Evolutionary conservation across 64 coral and sea anemone genomes (phyloP).

Genomic region (Actinia tenebrosa): DNA sequence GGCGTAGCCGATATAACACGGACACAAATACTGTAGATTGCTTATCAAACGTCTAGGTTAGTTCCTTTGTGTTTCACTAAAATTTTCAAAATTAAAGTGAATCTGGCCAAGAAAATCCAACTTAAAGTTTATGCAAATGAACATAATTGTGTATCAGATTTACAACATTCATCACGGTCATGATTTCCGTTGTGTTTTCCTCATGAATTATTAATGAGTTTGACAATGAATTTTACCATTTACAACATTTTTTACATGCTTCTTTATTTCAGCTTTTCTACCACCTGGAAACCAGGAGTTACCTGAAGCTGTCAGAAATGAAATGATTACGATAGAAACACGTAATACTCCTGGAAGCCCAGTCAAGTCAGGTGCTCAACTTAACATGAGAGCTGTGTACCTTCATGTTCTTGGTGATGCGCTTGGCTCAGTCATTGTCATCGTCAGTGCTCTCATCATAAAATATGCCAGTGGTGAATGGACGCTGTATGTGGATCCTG

Average conservation of each 20-base stretch:
- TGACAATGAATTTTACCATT: too few species aligned
- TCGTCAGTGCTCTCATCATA: conserved; percentile 83
- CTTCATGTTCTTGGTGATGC: conserved; percentile 96
- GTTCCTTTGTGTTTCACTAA: too few species aligned
- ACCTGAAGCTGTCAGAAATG: conserved; percentile 11
- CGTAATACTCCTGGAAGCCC: background rate
- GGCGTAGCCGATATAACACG: too few species aligned
- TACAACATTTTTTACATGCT: background rate
- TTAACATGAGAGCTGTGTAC: conserved; percentile 96
- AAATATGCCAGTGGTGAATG: conserved; percentile 76
- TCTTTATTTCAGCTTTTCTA: conserved; percentile 35
- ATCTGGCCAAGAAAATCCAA: too few species aligned
- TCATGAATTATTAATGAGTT: too few species aligned
- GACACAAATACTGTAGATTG: too few species aligned
- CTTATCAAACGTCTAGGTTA: too few species aligned
- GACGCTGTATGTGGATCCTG: conserved; percentile 94
- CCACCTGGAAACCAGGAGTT: conserved; percentile 21
- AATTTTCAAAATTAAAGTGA: too few species aligned
- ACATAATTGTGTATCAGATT: too few species aligned
- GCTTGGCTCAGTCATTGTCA: conserved; percentile 89
- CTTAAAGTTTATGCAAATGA: too few species aligned
- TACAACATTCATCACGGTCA: too few species aligned
- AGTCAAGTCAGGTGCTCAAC: conserved; percentile 70
- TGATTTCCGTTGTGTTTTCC: too few species aligned
- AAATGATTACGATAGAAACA: conserved; percentile 11